Conservation (phyloP, 1,140 invertebrate species). For the Euglossa dilemma region DNA sequence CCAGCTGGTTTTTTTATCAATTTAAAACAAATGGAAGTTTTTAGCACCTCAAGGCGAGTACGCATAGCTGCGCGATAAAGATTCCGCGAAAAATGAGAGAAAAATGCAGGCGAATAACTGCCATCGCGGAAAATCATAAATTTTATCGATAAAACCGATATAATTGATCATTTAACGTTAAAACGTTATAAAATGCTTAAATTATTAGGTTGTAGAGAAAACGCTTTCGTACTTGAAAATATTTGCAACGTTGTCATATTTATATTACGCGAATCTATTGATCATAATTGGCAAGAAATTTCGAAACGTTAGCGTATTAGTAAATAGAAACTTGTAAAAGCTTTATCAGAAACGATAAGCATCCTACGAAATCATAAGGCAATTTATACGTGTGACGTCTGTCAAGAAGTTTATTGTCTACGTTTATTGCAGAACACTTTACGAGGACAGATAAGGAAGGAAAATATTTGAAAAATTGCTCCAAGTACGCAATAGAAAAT, state of each 20-base stretch:
- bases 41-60: background rate
- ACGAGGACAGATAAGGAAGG: background rate
- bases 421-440: background rate
- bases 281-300: background rate
- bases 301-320: background rate
- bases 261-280: background rate
- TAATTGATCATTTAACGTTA: background rate
- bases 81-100: background rate
- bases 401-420: background rate
- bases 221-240: background rate
- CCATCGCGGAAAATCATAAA: background rate
- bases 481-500: background rate
- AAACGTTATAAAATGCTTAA: background rate
- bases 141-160: background rate
- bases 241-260: background rate
- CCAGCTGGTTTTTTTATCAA: background rate
- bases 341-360: conserved; percentile 6
- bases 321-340: background rate
- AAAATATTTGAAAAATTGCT: background rate
- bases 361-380: background rate
- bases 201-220: background rate
- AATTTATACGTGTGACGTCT: background rate
- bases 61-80: background rate
- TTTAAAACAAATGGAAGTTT: background rate
- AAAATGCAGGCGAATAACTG: background rate